Conservation (phyloP, 2,113 vertebrate species). For the Columba janthina region DNA sequence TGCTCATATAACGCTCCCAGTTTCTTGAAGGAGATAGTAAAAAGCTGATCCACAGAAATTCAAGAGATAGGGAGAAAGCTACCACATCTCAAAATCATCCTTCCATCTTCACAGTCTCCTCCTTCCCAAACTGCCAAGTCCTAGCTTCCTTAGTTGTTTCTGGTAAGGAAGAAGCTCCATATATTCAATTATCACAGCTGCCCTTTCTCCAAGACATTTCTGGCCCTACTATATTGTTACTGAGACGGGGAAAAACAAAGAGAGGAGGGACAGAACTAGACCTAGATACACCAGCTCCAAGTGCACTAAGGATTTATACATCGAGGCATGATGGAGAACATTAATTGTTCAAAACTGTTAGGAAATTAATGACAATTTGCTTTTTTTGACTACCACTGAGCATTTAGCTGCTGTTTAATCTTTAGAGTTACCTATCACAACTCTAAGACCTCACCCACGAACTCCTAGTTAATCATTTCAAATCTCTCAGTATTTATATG, state of each 20-base stretch:
- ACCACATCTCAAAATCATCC: not conserved
- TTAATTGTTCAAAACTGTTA: not conserved
- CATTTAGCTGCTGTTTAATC: not conserved
- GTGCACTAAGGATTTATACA: not conserved
- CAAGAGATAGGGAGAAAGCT: not conserved
- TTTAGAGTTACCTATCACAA: not conserved
- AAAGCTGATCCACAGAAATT: not conserved
- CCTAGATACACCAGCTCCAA: not conserved
- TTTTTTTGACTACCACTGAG: not conserved
- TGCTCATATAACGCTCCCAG: not conserved
- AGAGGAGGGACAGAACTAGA: not conserved
- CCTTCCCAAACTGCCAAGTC: not conserved
- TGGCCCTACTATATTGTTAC: not conserved
- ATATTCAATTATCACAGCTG: not conserved
- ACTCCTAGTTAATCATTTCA: not conserved
- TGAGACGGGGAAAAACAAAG: not conserved
- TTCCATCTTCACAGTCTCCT: not conserved
- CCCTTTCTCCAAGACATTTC: not conserved
- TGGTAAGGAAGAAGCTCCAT: not conserved
- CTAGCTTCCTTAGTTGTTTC: not conserved
- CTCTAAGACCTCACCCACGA: not conserved
- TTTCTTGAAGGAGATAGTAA: not conserved
- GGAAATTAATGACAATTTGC: not conserved
- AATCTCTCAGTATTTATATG: not conserved
- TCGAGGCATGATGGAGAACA: not conserved